Evolutionary conservation across 2,888 invertebrate species (phyloP).

Genomic region (Plagodis dolabraria): DNA sequence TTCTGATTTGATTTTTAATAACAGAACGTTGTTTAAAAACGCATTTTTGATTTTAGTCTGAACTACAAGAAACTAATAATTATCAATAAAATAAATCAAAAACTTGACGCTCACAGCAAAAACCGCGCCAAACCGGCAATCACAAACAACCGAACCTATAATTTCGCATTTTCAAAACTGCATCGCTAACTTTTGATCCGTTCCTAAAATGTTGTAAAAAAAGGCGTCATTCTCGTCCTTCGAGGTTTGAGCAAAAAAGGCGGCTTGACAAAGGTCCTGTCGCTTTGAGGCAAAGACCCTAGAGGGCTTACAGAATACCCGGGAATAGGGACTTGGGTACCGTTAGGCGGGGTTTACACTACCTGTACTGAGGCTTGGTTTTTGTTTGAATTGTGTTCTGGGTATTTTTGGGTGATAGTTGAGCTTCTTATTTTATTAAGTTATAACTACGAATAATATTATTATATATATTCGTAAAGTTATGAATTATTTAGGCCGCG

Average conservation of each 20-base stretch:
- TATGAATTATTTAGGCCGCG: no score
- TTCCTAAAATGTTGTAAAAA: conserved; percentile 18
- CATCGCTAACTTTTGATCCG: conserved; percentile 24
- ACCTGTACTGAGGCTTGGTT: background rate
- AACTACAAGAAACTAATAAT: conserved; percentile 1
- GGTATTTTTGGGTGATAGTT: background rate
- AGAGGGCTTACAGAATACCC: background rate
- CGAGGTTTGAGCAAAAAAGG: conserved; percentile 8
- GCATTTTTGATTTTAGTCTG: background rate
- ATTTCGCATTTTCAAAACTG: conserved; percentile 36
- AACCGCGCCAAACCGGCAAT: conserved; percentile 16
- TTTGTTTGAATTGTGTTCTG: background rate
- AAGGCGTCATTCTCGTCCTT: conserved; percentile 11
- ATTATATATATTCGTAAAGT: no score
- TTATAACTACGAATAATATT: no score
- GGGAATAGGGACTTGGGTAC: background rate
- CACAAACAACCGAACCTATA: conserved; percentile 27
- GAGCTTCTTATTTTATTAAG: no score
- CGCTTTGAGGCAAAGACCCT: conserved; percentile 1
- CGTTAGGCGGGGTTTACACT: conserved; percentile 1
- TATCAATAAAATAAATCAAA: conserved; percentile 24
- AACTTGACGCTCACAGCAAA: conserved; percentile 11
- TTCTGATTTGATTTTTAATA: no score
- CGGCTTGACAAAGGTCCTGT: conserved; percentile 23
- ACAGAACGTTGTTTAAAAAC: no score